Conservation (phyloP, 2,113 vertebrate species). For the Sinocyclocheilus rhinocerous region DNA sequence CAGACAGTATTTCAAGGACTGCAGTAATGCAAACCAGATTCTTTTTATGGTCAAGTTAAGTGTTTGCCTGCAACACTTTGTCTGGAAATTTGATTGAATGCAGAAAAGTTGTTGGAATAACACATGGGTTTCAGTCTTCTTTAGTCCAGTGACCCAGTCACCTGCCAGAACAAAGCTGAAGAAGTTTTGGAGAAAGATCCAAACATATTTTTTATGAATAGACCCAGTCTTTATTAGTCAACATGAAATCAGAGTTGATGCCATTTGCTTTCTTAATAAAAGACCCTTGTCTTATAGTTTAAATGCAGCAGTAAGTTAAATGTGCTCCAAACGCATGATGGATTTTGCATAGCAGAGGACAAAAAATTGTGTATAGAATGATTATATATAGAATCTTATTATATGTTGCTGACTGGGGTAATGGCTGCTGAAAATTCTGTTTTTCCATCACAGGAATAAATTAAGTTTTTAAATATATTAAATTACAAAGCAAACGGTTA, state of each 20-base stretch:
- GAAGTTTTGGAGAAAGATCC: not conserved
- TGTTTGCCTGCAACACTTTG: slow-evolving; percentile 62
- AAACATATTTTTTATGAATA: not conserved
- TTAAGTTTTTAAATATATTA: too few relatives aligned
- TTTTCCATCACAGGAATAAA: too few relatives aligned
- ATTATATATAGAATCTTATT: too few relatives aligned
- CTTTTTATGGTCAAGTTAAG: slow-evolving; percentile 65
- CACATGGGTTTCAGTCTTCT: not conserved
- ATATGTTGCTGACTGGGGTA: too few relatives aligned
- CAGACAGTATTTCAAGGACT: slow-evolving; percentile 56
- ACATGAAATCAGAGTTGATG: not conserved
- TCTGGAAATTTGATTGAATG: slow-evolving; percentile 57
- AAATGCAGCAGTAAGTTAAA: too few relatives aligned
- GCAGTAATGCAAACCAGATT: slow-evolving; percentile 67
- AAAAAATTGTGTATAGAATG: too few relatives aligned
- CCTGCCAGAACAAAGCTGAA: slow-evolving; percentile 1
- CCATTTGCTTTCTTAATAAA: not conserved
- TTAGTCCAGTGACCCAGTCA: slow-evolving; percentile 19
- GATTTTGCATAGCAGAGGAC: too few relatives aligned
- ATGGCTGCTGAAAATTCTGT: too few relatives aligned
- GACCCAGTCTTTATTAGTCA: not conserved
- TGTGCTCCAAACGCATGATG: too few relatives aligned
- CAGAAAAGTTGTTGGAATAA: slow-evolving; percentile 24
- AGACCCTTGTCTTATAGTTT: too few relatives aligned
- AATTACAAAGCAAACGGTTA: too few relatives aligned